Base-by-base conservation (phyloP, 1,140 invertebrate species). In the Cardiocondyla obscurior region DNA sequence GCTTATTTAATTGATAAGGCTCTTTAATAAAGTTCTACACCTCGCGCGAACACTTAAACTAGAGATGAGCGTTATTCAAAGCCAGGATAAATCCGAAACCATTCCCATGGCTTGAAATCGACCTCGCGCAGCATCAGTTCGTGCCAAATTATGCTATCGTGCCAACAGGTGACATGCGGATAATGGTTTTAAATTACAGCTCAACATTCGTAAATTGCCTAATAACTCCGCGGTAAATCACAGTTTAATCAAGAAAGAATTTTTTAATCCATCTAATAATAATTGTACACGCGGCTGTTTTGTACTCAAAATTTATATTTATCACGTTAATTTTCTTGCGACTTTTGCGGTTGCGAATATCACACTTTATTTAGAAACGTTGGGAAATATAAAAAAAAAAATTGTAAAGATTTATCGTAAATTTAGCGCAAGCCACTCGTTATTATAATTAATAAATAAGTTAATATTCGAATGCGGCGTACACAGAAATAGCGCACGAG, bases 81-180 rank as follows among this genome's bases (percentile, higher is more conserved):
- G 22, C n/a, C 22, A 60, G 30, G 30, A 25, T 36, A 72, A 8
- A 36, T 72, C n/a, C n/a, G n/a, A 72, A 25, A 72, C 33, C 55
- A 72, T n/a, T n/a, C n/a, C n/a, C 3, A 16, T 19, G 6, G 36
- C 72, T 44, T 60, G 16, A 22, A 60, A 46, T 74, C 55, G 36
- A 36, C 12, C 25, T 74, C n/a, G 28, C 36, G 7, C 33, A 42
- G 3, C 39, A 33, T 14, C n/a, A 36, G 28, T 49, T 62, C 36
- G 19, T 44, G 57, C 39, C 39, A 49, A 74, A 74, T 74, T 74
- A 60, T 60, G 39, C 39, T 74, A 46, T 42, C 55, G 33, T 30
- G 55, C 30, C 57, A 74, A 74, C 36, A 60, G 51, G 22, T 44
- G 53, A 73, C 53, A 19, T 33, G 25, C 36, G 12, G 25, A 74